Evolutionary conservation across 2,797 vertebrate genomes (phyloP).

Genomic region (Dendrocincla fuliginosa): DNA sequence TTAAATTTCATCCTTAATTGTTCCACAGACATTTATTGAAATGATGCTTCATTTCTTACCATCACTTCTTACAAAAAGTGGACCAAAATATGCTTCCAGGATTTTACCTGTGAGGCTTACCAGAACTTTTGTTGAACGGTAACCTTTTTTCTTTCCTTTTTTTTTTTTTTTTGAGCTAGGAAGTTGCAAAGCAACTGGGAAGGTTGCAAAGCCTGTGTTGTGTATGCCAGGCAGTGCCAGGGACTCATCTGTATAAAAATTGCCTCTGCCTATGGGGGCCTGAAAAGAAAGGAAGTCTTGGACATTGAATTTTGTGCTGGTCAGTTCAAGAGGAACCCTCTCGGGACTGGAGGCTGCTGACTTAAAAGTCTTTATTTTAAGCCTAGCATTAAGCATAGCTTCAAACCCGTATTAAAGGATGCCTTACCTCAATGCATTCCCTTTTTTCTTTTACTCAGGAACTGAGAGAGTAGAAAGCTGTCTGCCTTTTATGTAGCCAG

Average conservation of each 20-base stretch:
- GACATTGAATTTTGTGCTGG: constrained; percentile 41
- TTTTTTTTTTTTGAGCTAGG: neutral
- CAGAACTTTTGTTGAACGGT: neutral
- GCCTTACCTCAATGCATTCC: neutral
- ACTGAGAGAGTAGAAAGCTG: neutral
- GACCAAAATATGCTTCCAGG: neutral
- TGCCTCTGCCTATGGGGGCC: constrained; percentile 20
- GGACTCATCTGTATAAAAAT: constrained; percentile 8
- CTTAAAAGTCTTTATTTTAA: constrained; percentile 58
- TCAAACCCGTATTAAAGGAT: constrained; percentile 50
- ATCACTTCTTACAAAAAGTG: neutral
- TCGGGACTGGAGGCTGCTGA: neutral
- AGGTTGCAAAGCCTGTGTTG: constrained; percentile 4
- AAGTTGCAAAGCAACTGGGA: neutral
- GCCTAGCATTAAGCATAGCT: constrained; percentile 32
- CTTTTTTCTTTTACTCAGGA: constrained; percentile 28
- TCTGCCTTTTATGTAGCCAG: constrained; percentile 19
- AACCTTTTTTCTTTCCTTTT: neutral
- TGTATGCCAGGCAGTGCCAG: constrained; percentile 1
- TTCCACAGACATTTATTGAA: neutral
- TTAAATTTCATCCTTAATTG: neutral
- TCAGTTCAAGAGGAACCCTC: constrained; percentile 52
- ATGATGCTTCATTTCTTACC: neutral
- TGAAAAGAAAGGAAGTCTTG: constrained; percentile 47
- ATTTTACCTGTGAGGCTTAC: neutral